A percentile compares a stretch with the other conserved stretches of the same genome.
Conservation (phyloP, 1,140 invertebrate species). For the Scylla paramamosain region DNA sequence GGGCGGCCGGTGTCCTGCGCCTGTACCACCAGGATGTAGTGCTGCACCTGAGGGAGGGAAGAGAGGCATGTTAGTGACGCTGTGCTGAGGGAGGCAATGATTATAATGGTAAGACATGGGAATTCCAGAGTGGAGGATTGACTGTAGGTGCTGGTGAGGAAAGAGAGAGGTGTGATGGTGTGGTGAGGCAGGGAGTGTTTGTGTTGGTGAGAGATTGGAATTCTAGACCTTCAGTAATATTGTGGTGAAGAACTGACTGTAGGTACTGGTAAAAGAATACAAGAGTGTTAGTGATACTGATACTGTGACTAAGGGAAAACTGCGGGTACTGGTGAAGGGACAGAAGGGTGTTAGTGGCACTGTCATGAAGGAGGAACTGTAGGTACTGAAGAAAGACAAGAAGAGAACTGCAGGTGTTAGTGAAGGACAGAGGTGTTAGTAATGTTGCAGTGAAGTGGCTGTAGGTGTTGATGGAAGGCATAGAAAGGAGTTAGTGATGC, state of each 20-base stretch:
- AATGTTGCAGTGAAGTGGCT: too few species aligned
- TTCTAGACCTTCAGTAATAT: neutral
- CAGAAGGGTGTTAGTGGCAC: too few species aligned
- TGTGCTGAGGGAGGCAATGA: neutral
- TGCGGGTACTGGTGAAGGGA: too few species aligned
- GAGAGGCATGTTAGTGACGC: neutral
- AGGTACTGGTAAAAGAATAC: too few species aligned
- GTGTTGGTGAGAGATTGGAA: neutral
- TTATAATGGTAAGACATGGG: neutral
- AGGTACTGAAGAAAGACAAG: neutral
- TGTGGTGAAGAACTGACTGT: too few species aligned
- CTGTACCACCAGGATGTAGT: constrained; percentile 95
- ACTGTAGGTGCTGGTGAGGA: neutral
- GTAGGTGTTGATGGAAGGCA: too few species aligned
- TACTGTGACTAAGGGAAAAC: too few species aligned
- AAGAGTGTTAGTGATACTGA: too few species aligned
- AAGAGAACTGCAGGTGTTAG: too few species aligned
- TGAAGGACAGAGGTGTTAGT: too few species aligned
- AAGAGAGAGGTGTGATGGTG: neutral
- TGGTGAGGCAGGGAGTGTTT: neutral
- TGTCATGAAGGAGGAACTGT: too few species aligned
- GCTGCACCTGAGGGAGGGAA: constrained; percentile 87
- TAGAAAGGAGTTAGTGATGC: neutral
- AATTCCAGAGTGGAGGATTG: neutral
- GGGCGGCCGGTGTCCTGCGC: constrained; percentile 94